Percentiles rank a stretch among this genome's conserved stretches.
Evolutionary conservation across 2,888 invertebrate genomes (phyloP).

Genomic region (Dolichomitus sp.): DNA sequence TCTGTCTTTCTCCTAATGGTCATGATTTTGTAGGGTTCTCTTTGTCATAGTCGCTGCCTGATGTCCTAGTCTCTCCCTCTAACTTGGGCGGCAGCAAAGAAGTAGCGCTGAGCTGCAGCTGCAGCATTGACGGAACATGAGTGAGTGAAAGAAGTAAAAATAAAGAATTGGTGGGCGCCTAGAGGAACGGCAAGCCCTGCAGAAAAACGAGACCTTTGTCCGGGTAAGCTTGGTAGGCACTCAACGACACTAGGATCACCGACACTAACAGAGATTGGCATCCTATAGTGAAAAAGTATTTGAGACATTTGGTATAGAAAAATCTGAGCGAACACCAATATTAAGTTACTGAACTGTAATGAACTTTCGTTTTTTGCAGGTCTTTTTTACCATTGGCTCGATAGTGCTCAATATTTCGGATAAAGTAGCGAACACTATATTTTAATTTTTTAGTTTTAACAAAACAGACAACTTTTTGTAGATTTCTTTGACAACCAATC

Average conservation of each 20-base stretch:
- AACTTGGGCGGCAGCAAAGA: slow-evolving; percentile 18
- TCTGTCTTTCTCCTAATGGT: slow-evolving; percentile 15
- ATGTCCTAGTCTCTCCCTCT: slow-evolving; percentile 27
- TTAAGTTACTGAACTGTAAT: background rate
- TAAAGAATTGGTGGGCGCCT: slow-evolving; percentile 35
- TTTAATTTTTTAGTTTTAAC: background rate
- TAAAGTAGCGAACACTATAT: too few species aligned
- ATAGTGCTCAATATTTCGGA: too few species aligned
- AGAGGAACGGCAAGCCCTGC: slow-evolving; percentile 12
- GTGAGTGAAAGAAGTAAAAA: slow-evolving; percentile 39
- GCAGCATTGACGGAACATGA: slow-evolving; percentile 50
- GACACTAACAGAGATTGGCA: background rate
- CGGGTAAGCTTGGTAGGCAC: slow-evolving; percentile 2
- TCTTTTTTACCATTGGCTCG: too few species aligned
- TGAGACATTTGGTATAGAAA: background rate
- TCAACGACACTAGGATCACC: background rate
- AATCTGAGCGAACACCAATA: background rate
- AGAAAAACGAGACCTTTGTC: slow-evolving; percentile 35
- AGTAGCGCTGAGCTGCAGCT: slow-evolving; percentile 53
- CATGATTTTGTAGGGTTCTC: slow-evolving; percentile 26
- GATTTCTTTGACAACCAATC: background rate
- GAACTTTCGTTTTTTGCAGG: too few species aligned
- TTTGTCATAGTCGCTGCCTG: slow-evolving; percentile 25
- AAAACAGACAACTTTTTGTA: background rate
- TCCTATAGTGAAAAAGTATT: background rate